Evolutionary conservation across 2,888 invertebrate species (phyloP), one percentile per base, ranked within the genome.

Genomic region (Drosophila histrio): DNA sequence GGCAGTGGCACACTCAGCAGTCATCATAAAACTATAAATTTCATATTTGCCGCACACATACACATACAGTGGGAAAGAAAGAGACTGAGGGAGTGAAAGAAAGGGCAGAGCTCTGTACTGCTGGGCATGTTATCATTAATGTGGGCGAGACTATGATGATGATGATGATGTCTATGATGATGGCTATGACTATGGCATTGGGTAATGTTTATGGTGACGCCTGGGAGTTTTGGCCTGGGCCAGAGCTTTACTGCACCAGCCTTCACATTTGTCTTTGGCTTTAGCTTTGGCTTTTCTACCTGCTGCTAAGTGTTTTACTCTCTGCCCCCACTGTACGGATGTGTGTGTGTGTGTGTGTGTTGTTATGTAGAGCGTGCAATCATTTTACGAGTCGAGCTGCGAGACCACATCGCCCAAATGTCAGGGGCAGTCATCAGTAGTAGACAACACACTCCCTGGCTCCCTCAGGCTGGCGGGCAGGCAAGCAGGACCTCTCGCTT

Each of bases 11-110:
- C 75, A 85, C 87, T 87, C 87, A 88, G 76, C 86, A 89, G 88
- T 87, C 89, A 89, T 89, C 89, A 89, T 87, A 89, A 89, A 88
- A 88, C 88, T 85, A 88, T 88, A 88, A 89, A 88, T 88, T 88
- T 85, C 86, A 79, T 87, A 88, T 89, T 89, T 88, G 86, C 80
- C 70, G 73, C 68, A 75, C 64, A 53, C 46, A 69, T 56, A 77
- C 50, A 66, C n/a, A 52, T 38, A 47, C 26, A 53, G 22, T 28
- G 34, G 3, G n/a, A 49, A 34, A 21, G 17, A 13, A 28, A 32
- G 36, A 13, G 21, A 6, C 1, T 24, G 19, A 41, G 17, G 8
- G 28, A 24, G 19, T 30, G 9, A 17, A 8, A 9, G 8, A 34
- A 21, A 24, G 19, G 24, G 26, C 50, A 24, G 49, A 15, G 11